Evolutionary conservation across 2,888 invertebrate species (phyloP), one percentile per base, ranked within the genome.

Genomic region (Hedya salicella): DNA sequence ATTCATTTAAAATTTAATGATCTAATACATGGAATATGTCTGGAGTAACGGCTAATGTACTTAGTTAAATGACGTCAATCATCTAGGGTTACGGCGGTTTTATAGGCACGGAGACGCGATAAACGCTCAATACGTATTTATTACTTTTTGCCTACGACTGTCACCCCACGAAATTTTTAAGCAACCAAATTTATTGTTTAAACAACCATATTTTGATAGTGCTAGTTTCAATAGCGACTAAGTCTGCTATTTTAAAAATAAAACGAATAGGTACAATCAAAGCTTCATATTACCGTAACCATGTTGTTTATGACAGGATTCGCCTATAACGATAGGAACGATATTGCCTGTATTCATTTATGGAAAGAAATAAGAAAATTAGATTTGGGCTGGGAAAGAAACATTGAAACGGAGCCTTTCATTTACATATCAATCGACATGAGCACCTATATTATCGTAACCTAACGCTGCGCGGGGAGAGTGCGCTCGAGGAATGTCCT

Each of bases 371-470:
- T 72, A 72, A 75, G 75, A 78, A 81, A 80, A 81, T 77, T 76
- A 79, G 79, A 80, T 81, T 81, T 78, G 71, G 75, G 73, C 70
- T 76, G 71, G 70, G 73, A 77, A 78, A 74, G 74, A 78, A 80
- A 81, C 77, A 82, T 83, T 78, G 79, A 78, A 86, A 87, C 82
- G 81, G 82, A 82, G 76, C 82, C 81, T 81, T 78, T 86, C 83
- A 89, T 89, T 90, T 89, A 80, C 87, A 89, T 89, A 86, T 91
- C 91, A 89, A 91, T 91, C 85, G 87, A 78, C 82, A 81, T 39
- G 66, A 66, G 66, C 83, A 85, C 83, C 85, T 85, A 83, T 83
- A 83, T 77, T 82, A 81, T 77, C 70, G 77, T 79, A 61, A 49
- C 66, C 61, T 61, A 61, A 61, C 72, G 69, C 73, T 73, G 68